Evolutionary conservation across 2,888 invertebrate genomes (phyloP).

Genomic region (Cistogaster globosa): DNA sequence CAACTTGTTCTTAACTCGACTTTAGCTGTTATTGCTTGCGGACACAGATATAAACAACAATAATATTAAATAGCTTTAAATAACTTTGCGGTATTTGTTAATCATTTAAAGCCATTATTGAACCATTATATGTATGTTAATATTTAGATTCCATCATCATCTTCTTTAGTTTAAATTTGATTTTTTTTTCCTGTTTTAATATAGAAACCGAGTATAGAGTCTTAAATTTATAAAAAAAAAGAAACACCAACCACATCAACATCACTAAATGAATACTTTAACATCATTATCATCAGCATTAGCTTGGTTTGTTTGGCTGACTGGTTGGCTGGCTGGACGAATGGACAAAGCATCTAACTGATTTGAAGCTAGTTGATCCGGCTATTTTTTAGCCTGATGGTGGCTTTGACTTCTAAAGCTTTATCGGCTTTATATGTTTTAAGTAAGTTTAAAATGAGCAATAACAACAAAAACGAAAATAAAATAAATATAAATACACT

Average conservation of each 20-base stretch:
- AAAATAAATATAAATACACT: constrained; percentile 31
- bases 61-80: constrained; percentile 25
- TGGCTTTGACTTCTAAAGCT: constrained; percentile 64
- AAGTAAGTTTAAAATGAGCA: constrained; percentile 61
- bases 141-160: constrained; percentile 68
- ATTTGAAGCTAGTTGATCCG: constrained; percentile 9
- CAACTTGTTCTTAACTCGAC: too few species aligned
- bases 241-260: constrained; percentile 6
- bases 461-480: constrained; percentile 42
- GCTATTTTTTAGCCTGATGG: constrained; percentile 46
- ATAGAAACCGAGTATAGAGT: constrained; percentile 52
- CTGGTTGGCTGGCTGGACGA: constrained; percentile 13
- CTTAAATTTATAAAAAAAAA: constrained; percentile 30
- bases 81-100: constrained; percentile 60
- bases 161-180: constrained; percentile 5
- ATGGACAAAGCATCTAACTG: constrained; percentile 16
- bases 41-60: constrained; percentile 10
- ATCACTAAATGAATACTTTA: constrained; percentile 53
- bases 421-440: constrained; percentile 69
- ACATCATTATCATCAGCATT: constrained; percentile 71
- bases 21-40: too few species aligned
- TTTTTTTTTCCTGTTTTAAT: constrained; percentile 4
- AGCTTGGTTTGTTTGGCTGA: constrained; percentile 41
- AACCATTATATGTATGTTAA: constrained; percentile 66
- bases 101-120: constrained; percentile 67